phyloP scores from a whole-genome alignment of 1,140 invertebrate genomes.

The Cydia pomonella region DNA sequence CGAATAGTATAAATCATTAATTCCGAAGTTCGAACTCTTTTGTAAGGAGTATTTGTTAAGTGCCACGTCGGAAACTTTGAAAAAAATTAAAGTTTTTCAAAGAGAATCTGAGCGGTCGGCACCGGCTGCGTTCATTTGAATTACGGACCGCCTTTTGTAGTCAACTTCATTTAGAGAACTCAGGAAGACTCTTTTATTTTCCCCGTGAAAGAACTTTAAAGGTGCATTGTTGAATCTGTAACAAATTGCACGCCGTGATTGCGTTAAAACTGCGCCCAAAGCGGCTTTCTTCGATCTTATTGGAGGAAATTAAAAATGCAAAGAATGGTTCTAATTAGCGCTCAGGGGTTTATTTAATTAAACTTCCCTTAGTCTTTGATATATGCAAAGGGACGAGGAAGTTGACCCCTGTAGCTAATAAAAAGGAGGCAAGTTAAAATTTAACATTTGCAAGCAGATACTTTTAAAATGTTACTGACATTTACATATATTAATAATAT shows the following conservation, averaged over 20 bases:
- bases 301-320: conserved; percentile 42
- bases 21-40: conserved; percentile 22
- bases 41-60: conserved; percentile 59
- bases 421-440: neutral
- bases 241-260: conserved; percentile 76
- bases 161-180: conserved; percentile 78
- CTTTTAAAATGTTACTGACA: neutral
- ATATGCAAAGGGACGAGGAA: neutral
- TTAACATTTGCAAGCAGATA: neutral
- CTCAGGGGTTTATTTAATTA: conserved; percentile 37
- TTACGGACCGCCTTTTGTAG: conserved; percentile 75
- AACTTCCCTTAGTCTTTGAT: conserved; percentile 38
- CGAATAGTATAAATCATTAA: conserved; percentile 16
- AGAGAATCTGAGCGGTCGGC: conserved; percentile 68
- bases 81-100: conserved; percentile 73
- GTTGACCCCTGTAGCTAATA: neutral
- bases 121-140: conserved; percentile 69
- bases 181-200: conserved; percentile 73
- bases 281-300: conserved; percentile 36
- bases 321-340: conserved; percentile 39
- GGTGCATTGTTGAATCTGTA: conserved; percentile 78
- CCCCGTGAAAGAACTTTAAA: conserved; percentile 67
- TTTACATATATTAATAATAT: no score
- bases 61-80: conserved; percentile 62
- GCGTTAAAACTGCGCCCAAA: conserved; percentile 57